Base-by-base conservation (phyloP, 2,797 vertebrate species). In the Micromesistius poutassou region DNA sequence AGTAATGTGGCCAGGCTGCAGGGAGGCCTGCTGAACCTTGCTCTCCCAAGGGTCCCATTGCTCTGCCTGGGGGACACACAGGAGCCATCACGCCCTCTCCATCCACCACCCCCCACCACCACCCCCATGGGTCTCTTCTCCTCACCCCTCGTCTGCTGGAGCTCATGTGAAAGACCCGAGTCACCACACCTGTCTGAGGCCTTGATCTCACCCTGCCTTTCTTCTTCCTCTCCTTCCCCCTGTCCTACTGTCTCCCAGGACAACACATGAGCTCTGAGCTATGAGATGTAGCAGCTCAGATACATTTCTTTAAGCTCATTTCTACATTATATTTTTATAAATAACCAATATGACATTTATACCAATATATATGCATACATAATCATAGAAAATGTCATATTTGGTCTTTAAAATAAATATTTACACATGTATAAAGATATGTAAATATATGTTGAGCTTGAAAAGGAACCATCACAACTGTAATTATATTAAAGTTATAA, bases 1-100 rank as follows among this genome's bases (percentile, higher is more conserved):
- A 84, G 90, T 93, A 94, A 94, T 94, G 90, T 66, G 68, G 70
- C 72, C 81, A 83, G 84, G 88, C 80, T 78, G 81, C 77, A 81
- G 82, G 81, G 84, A 87, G 89, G 82, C 84, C 87, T 88, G 76
- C 87, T 93, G 93, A 33, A 93, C 93, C 91, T 78, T 83, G 86
- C 87, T 87, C 89, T 93, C 94, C 93, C 91, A 83, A 82, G 94
- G 91, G 94, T 89, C 93, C 91, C 91, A 92, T 93, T 91, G 89
- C 77, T 22, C 85, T 86, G 88, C 89, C 87, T 80, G 80, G 85
- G 90, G 88, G 91, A 92, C 89, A 85, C 83, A 89, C 87, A 82
- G 82, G 90, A 90, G 84, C 89, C 86, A 87, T 91, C 87, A 81
- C 83, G 77, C 50, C 82, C 85, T 77, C 81, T 79, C 80, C 50